Evolutionary conservation across 2,797 vertebrate genomes (phyloP).

Genomic region (Hoplostethus atlanticus): DNA sequence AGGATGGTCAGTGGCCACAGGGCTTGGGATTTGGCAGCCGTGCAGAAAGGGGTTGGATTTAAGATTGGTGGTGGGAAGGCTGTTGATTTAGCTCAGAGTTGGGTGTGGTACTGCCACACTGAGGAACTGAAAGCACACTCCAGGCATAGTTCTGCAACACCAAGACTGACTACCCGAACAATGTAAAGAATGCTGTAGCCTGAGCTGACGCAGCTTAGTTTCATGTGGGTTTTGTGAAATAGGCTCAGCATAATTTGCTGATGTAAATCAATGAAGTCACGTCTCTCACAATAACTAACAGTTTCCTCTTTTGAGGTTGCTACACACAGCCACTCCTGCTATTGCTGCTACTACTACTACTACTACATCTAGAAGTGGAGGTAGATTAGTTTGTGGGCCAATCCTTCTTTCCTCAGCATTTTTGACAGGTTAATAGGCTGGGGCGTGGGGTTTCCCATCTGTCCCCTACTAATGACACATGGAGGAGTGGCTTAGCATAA

Average conservation of each 20-base stretch:
- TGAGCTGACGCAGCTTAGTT: neutral
- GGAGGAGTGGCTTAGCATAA: slow-evolving; percentile 12
- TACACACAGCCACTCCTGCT: neutral
- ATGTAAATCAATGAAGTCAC: slow-evolving; percentile 14
- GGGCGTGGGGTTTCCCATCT: slow-evolving; percentile 37
- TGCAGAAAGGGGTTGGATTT: slow-evolving; percentile 16
- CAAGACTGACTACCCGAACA: neutral
- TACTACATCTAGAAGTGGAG: neutral
- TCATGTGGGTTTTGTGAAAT: neutral
- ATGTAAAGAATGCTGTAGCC: neutral
- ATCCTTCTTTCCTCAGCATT: neutral
- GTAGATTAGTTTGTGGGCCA: neutral
- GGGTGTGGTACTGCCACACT: slow-evolving; percentile 67
- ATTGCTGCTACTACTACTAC: neutral
- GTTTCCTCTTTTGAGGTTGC: slow-evolving; percentile 4
- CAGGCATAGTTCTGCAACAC: slow-evolving; percentile 4
- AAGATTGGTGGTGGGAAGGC: neutral
- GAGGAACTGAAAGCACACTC: slow-evolving; percentile 64
- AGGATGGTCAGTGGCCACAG: neutral
- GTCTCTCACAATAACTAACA: neutral
- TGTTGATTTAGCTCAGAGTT: slow-evolving; percentile 44
- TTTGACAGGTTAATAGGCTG: slow-evolving; percentile 10
- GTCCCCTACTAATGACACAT: slow-evolving; percentile 36
- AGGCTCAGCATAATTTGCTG: slow-evolving; percentile 20
- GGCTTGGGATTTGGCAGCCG: neutral